phyloP scores from a whole-genome alignment of 1,140 invertebrate genomes.

The Aleiodes sp. region DNA sequence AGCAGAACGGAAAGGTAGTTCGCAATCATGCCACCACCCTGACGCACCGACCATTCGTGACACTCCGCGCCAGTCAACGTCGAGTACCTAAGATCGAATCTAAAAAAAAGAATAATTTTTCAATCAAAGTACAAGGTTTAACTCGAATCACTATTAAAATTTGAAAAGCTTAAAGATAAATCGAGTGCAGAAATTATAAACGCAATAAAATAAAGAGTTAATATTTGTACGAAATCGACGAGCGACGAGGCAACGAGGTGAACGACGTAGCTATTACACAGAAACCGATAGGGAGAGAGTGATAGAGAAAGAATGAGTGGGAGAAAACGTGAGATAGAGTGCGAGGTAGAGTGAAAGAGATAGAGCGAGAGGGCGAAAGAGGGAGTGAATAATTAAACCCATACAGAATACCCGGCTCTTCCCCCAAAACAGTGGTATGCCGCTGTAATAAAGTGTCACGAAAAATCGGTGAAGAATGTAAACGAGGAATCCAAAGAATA shows the following conservation, averaged over 20 bases:
- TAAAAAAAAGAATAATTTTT: neutral
- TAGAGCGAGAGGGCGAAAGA: too few species aligned
- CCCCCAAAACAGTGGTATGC: too few species aligned
- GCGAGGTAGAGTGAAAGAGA: too few species aligned
- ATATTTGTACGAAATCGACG: neutral
- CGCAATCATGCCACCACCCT: slow-evolving; percentile 64
- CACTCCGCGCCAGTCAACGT: slow-evolving; percentile 13
- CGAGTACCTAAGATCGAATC: neutral
- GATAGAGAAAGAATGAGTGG: neutral
- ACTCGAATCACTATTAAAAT: neutral
- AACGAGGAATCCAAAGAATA: too few species aligned
- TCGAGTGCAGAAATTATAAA: neutral
- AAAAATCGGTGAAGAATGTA: too few species aligned
- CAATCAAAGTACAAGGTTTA: neutral
- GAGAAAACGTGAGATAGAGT: neutral
- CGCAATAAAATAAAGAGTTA: neutral
- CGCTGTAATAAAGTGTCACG: too few species aligned
- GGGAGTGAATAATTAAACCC: too few species aligned
- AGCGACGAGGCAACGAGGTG: neutral
- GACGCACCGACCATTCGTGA: slow-evolving; percentile 45
- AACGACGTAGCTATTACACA: neutral
- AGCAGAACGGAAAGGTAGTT: slow-evolving; percentile 44
- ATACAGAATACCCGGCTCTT: too few species aligned
- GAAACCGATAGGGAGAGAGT: neutral
- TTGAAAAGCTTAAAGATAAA: neutral